Evolutionary conservation across 2,113 vertebrate genomes (phyloP).

Genomic region (Rhea americana): DNA sequence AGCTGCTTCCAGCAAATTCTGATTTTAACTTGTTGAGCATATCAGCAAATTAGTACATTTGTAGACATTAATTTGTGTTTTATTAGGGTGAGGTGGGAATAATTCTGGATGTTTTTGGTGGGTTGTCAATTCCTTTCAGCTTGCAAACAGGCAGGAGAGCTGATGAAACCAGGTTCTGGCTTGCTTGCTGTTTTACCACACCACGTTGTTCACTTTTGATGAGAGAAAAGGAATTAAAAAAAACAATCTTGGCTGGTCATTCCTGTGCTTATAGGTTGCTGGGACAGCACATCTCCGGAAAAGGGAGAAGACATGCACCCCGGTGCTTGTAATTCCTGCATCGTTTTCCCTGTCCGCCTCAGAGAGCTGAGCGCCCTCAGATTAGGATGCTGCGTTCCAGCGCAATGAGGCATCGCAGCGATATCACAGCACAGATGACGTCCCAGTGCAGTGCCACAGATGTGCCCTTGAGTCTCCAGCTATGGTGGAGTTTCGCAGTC

Average conservation of each 20-base stretch:
- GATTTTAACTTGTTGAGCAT: neutral
- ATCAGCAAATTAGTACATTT: neutral
- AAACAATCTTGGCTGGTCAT: neutral
- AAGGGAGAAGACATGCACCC: neutral
- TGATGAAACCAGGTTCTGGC: neutral
- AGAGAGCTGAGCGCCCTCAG: neutral
- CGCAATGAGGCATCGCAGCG: neutral
- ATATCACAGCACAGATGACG: neutral
- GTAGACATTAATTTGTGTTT: neutral
- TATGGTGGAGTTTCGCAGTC: neutral
- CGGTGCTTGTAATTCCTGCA: neutral
- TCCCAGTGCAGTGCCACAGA: neutral
- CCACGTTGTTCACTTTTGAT: rapidly evolving
- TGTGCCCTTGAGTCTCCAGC: neutral
- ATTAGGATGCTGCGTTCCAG: neutral
- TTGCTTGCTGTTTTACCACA: neutral
- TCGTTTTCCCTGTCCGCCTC: neutral
- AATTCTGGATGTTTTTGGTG: neutral
- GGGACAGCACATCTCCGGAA: neutral
- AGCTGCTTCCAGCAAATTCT: neutral
- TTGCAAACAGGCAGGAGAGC: neutral
- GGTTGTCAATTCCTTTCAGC: neutral
- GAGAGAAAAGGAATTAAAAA: neutral
- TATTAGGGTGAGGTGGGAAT: neutral
- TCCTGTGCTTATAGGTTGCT: neutral